Base-by-base conservation (phyloP, 2,113 vertebrate species). In the Thinocorus orbignyianus region DNA sequence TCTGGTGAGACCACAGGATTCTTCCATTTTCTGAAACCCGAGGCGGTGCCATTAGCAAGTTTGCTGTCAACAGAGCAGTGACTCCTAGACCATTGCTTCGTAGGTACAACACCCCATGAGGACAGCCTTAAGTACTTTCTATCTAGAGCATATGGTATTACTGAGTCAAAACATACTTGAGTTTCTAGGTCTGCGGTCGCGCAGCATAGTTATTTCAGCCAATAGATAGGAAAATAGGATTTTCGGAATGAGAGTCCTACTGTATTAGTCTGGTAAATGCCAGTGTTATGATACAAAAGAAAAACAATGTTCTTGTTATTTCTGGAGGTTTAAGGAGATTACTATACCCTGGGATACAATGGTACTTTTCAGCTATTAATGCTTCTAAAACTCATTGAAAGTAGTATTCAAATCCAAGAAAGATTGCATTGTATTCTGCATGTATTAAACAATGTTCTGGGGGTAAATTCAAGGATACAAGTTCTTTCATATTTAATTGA, bases 241-340 rank as follows among this genome's bases (percentile, higher is more conserved):
- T 94, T 96, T 94, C 25, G 6, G 54, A 91, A 88, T 87, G 80
- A 86, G 80, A 89, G 69, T 92, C 41, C 41, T 62, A 42, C 84
- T 93, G 31, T 93, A 86, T 92, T 95, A 84, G 77, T 33, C 83
- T 93, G 81, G 73, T 96, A 96, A 95, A 94, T 94, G 91, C 94
- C 70, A 79, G 77, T 89, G 88, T 94, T 97, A 71, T 65, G 88
- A 92, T 91, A 96, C 86, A 97, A 94, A 97, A 95, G 93, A 92
- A 94, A 96, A 97, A 95, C 88, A 96, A 92, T 62, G 28, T 91
- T 85, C 91, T 89, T 97, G 92, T 97, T 95, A 93, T 96, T 96
- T 95, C 77, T 95, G 88, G 93, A 92, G 68, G 18, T 61, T 96
- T 91, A 95, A 71, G 88, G 87, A 90, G 87, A 92, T 95, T 95